Evolutionary conservation across 2,113 vertebrate genomes (phyloP).

Genomic region (Rhynchomys soricoides): DNA sequence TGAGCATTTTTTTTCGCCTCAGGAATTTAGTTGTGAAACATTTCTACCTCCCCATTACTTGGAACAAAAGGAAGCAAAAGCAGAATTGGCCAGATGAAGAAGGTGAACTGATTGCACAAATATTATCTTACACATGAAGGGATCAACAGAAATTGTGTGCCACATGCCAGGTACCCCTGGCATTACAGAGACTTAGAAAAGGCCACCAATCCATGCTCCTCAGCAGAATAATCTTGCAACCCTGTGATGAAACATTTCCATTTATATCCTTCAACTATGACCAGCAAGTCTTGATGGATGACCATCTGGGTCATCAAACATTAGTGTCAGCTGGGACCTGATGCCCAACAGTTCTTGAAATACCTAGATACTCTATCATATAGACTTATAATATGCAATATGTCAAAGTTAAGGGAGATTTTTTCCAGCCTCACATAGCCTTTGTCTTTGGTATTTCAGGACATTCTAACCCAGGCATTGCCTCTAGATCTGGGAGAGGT

Average conservation of each 20-base stretch:
- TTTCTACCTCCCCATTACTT: neutral
- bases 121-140: neutral
- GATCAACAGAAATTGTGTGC: neutral
- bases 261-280: neutral
- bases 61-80: neutral
- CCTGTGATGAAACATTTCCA: neutral
- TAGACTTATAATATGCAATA: neutral
- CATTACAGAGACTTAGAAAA: neutral
- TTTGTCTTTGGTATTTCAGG: neutral
- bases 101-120: neutral
- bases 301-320: neutral
- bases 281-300: neutral
- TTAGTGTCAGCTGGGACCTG: neutral
- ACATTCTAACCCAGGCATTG: neutral
- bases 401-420: neutral
- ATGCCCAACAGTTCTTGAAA: neutral
- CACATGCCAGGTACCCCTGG: neutral
- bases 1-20: neutral
- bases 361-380: neutral
- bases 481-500: neutral
- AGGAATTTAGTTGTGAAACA: neutral
- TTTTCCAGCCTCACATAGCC: neutral
- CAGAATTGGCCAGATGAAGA: neutral
- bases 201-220: neutral
- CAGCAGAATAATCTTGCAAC: neutral